Conservation (phyloP, 2,113 vertebrate genomes). For the Stomatorhinus ivindoensis region DNA sequence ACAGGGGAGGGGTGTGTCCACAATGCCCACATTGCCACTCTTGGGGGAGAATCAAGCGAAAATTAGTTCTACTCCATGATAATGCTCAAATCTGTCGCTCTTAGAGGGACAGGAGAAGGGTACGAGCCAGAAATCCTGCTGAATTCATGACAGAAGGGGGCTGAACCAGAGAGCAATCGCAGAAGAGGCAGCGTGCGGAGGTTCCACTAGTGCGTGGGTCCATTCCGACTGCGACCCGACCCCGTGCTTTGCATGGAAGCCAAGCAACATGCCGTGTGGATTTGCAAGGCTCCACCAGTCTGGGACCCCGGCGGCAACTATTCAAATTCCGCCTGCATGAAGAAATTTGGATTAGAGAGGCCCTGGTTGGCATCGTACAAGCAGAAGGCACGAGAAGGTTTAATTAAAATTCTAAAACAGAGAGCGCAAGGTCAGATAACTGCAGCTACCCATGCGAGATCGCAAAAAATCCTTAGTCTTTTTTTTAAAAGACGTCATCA, state of each 20-base stretch:
- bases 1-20: not conserved
- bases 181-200: not conserved
- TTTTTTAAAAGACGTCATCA: not conserved
- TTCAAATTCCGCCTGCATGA: not conserved
- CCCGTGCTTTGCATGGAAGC: constrained; percentile 10
- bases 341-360: not conserved
- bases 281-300: not conserved
- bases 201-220: not conserved
- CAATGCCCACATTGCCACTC: too few relatives aligned
- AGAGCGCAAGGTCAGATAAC: not conserved
- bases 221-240: constrained; percentile 16
- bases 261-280: not conserved
- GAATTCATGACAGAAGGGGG: not conserved
- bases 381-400: not conserved
- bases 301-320: not conserved
- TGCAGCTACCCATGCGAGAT: not conserved
- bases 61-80: not conserved
- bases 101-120: not conserved
- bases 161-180: not conserved
- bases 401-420: not conserved
- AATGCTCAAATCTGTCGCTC: constrained; percentile 1
- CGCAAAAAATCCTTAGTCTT: not conserved
- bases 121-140: not conserved
- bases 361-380: not conserved
- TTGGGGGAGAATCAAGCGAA: not conserved